These are phyloP conservation scores for Aphelinus atriplicis DNA, from an alignment of 1,140 invertebrate genomes.

Conservation along the genomic window DNA sequence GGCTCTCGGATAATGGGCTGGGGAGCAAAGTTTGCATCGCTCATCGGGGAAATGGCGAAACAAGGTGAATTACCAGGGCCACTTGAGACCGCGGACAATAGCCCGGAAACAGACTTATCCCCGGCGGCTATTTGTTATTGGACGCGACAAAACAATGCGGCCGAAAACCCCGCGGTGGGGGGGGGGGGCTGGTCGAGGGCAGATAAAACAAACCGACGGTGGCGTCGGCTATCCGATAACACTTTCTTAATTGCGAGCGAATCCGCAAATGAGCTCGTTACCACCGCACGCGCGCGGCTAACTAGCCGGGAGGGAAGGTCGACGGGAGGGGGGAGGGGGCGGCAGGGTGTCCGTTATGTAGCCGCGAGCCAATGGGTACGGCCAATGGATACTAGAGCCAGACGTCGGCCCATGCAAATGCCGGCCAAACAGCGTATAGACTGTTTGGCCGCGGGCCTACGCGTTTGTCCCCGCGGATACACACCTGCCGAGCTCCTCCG, in stretches of 20 bases:
- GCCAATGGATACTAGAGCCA: conserved; percentile 54
- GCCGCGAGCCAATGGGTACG: conserved; percentile 24
- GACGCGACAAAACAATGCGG: no score
- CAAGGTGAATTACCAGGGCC: no score
- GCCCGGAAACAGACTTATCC: background rate
- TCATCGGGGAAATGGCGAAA: no score
- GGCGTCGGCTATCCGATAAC: background rate
- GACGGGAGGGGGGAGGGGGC: background rate
- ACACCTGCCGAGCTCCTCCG: background rate
- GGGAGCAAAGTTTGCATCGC: no score
- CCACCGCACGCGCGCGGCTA: conserved; percentile 1
- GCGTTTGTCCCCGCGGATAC: no score
- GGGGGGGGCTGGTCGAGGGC: no score
- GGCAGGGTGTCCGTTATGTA: conserved; percentile 13
- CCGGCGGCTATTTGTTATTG: conserved; percentile 1
- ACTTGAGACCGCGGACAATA: no score
- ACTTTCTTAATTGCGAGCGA: conserved; percentile 32
- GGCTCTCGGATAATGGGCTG: no score
- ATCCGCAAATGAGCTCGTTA: conserved; percentile 19
- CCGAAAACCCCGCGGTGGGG: no score
- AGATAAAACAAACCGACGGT: no score
- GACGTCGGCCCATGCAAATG: conserved; percentile 61
- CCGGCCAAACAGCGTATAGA: conserved; percentile 56
- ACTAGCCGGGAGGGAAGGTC: background rate
- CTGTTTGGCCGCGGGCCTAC: conserved; percentile 7